Evolutionary conservation across 2,797 vertebrate genomes (phyloP), one percentile per base, ranked within the genome.

Genomic region (Tachyglossus aculeatus): DNA sequence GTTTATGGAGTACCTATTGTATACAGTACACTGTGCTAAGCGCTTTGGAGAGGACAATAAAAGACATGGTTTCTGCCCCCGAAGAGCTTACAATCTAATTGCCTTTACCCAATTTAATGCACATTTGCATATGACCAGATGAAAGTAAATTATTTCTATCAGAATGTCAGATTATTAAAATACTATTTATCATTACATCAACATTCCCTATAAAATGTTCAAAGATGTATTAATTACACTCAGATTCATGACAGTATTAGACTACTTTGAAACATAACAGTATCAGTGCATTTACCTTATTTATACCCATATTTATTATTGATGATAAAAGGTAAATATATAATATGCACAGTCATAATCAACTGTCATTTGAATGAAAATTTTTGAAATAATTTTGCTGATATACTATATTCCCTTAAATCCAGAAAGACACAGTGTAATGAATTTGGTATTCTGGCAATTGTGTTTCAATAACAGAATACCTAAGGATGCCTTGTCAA

Each of bases 311-410:
- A 16, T 0, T n/a, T 74, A 55, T 51, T 64, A 43, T 37, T 7
- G 31, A 37, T 63, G 41, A 36, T 50, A 69, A 78, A 41, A 13
- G 9, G 40, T 11, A 79, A 78, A 68, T 1, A 0, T 3, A 14
- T 11, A 65, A 19, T 63, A 7, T 9, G 55, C 77, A 34, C 16
- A 38, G n/a, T 22, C 10, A 25, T 2, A 61, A 47, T 43, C 61
- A 78, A 68, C 53, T 27, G 25, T 9, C 43, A 6, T 63, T 54
- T 56, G 12, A 82, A 8, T 19, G 41, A 73, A 67, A n/a, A 51
- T 16, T 41, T 43, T 40, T 61, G 3, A 7, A 38, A 56, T 44
- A 53, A 43, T 11, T 58, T 40, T 73, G 3, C 9, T 68, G 51
- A 58, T 68, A 29, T 8, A 61, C 4, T 24, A 19, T 25, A 37